Percentiles rank a stretch among this genome's conserved stretches.
These are phyloP conservation scores for Scaptomyza parva DNA, from an alignment of 2,888 invertebrate species.

Conservation along the genomic window DNA sequence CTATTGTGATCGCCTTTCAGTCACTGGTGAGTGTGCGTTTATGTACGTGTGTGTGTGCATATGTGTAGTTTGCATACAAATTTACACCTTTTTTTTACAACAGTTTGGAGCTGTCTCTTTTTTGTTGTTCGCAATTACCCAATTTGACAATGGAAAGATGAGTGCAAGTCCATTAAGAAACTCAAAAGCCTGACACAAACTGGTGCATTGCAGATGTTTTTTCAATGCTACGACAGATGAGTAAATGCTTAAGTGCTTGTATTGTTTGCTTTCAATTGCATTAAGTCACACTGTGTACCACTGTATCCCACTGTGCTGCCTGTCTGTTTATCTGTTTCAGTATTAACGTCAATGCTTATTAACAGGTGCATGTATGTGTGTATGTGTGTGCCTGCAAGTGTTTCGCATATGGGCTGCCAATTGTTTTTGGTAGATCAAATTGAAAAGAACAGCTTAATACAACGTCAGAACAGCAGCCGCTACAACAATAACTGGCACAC, in stretches of 20 bases:
- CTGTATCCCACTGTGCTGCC: conserved; percentile 63
- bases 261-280: conserved; percentile 20
- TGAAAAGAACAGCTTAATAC: conserved; percentile 61
- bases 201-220: conserved; percentile 32
- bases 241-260: conserved; percentile 1
- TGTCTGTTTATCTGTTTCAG: conserved; percentile 7
- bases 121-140: conserved; percentile 56
- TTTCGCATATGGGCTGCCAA: conserved; percentile 53
- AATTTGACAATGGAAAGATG: conserved; percentile 55
- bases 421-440: conserved; percentile 66
- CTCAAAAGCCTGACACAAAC: conserved; percentile 31
- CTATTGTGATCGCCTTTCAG: conserved; percentile 49
- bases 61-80: conserved; percentile 63
- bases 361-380: conserved; percentile 36
- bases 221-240: conserved; percentile 6
- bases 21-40: conserved; percentile 16
- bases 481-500: conserved; percentile 59
- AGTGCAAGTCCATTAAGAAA: conserved; percentile 24
- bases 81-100: conserved; percentile 66
- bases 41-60: conserved; percentile 23
- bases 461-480: conserved; percentile 33
- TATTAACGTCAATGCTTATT: conserved; percentile 39
- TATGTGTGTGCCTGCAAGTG: conserved; percentile 45
- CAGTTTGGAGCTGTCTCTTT: conserved; percentile 34
- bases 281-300: conserved; percentile 42